phyloP scores from a whole-genome alignment of 2,113 vertebrate genomes.

The Okapia johnstoni region DNA sequence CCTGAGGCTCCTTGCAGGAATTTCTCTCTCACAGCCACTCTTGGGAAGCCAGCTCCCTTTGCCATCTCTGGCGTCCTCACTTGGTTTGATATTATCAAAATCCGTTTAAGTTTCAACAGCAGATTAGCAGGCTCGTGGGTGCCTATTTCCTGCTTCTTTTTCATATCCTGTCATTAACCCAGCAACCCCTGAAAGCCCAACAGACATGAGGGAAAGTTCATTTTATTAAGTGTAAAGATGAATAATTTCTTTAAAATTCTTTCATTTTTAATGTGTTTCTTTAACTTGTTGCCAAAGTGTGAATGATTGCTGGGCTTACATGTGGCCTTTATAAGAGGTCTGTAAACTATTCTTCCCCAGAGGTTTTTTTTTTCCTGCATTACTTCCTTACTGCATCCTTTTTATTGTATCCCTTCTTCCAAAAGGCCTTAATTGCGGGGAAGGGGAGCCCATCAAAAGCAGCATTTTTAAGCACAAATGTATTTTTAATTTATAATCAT shows the following conservation, averaged over 20 bases:
- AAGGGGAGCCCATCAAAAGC: neutral
- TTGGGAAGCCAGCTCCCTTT: neutral
- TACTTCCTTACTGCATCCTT: neutral
- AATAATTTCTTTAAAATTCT: neutral
- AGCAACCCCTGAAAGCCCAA: constrained; percentile 43
- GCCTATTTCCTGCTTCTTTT: constrained; percentile 27
- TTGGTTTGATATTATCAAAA: neutral
- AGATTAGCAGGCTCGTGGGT: neutral
- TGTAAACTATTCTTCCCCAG: neutral
- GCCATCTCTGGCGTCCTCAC: neutral
- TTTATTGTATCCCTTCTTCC: neutral
- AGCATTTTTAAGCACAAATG: constrained; percentile 21
- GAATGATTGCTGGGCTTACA: neutral
- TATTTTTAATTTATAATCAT: neutral
- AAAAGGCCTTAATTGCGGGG: neutral
- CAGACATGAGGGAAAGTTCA: neutral
- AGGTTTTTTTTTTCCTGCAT: neutral
- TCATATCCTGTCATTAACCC: constrained; percentile 59
- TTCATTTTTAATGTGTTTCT: neutral
- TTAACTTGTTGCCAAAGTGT: neutral
- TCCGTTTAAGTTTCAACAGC: constrained; percentile 34
- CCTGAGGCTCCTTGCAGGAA: neutral
- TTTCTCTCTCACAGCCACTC: neutral
- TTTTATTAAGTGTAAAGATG: neutral
- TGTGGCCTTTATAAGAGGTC: neutral